A percentile compares a stretch with the other conserved stretches of the same genome.
These are phyloP conservation scores for Gari tellinella DNA, from an alignment of 2,888 invertebrate species.

Conservation along the genomic window DNA sequence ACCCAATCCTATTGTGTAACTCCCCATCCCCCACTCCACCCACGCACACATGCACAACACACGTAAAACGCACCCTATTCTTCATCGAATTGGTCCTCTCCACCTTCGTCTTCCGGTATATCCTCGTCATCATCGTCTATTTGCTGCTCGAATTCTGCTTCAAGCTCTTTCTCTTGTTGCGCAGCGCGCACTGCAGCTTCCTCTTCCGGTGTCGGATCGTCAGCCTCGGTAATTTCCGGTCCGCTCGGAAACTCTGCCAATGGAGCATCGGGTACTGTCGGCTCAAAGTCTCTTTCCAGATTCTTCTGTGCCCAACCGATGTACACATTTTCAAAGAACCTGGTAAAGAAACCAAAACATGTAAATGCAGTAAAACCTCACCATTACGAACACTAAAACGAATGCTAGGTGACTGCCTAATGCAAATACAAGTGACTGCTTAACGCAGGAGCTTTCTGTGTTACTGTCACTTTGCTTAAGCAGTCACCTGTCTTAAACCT, in stretches of 20 bases:
- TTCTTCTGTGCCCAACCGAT: conserved; percentile 72
- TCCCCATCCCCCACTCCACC: no score
- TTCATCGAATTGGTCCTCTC: conserved; percentile 42
- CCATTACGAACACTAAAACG: no score
- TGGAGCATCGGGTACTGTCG: conserved; percentile 59
- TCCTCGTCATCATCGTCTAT: conserved; percentile 62
- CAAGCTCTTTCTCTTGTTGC: conserved; percentile 64
- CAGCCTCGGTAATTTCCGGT: conserved; percentile 73
- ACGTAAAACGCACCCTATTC: conserved; percentile 4
- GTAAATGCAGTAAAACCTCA: no score
- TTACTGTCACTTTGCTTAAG: no score
- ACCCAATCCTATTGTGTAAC: no score
- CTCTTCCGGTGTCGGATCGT: conserved; percentile 74
- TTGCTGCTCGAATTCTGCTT: conserved; percentile 59
- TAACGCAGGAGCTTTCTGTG: no score
- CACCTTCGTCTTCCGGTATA: conserved; percentile 43
- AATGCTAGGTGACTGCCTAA: no score
- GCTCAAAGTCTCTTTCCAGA: conserved; percentile 64
- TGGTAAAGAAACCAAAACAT: conserved; percentile 22
- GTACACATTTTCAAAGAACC: conserved; percentile 73
- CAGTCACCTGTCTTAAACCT: no score
- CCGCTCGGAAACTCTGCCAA: conserved; percentile 71
- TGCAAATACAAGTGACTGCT: no score
- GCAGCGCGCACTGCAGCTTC: conserved; percentile 72
- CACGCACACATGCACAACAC: no score